Base-by-base conservation (phyloP, 2,888 invertebrate species). In the Hedya salicella region DNA sequence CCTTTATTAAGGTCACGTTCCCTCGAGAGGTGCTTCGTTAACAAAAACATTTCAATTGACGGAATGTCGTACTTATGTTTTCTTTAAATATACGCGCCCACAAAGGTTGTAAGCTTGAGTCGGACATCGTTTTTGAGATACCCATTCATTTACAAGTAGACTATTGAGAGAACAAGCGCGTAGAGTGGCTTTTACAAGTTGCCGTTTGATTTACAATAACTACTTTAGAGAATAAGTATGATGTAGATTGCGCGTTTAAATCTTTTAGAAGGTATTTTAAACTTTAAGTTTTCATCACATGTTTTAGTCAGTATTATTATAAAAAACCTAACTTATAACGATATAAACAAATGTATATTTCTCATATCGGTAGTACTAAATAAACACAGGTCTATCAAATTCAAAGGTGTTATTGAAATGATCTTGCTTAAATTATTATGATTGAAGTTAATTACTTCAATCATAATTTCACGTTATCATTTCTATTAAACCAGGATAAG, bases 1-100 rank as follows among this genome's bases (percentile, higher is more conserved):
- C 86, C 76, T 83, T 91, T 89, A 85, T 87, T 72, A 57, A 56
- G 78, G 86, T 92, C 91, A 92, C 92, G 91, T 91, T 81, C 83
- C 81, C 78, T 91, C 74, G 85, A 92, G 91, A 88, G 91, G 81
- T 79, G 78, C 86, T 85, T 83, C 79, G 65, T 77, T 80, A 75
- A 81, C 80, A 78, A 83, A 79, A 79, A 80, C 77, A 72, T 76
- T 64, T 78, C 76, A 77, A 80, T 81, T 74, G 80, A 76, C 62
- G 85, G 85, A 82, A 87, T 86, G 84, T 80, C 68, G 76, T 79
- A 57, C 65, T 66, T 40, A 80, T 87, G 86, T 88, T 87, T 86
- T 85, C 83, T 85, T 88, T 86, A 80, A 83, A 87, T 87, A 83
- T 61, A 60, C 76, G 59, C 76, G 83, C 75, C 75, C 83, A 78